These are phyloP conservation scores for Catharus ustulatus DNA, from an alignment of 2,797 vertebrate species.

Conservation along the genomic window DNA sequence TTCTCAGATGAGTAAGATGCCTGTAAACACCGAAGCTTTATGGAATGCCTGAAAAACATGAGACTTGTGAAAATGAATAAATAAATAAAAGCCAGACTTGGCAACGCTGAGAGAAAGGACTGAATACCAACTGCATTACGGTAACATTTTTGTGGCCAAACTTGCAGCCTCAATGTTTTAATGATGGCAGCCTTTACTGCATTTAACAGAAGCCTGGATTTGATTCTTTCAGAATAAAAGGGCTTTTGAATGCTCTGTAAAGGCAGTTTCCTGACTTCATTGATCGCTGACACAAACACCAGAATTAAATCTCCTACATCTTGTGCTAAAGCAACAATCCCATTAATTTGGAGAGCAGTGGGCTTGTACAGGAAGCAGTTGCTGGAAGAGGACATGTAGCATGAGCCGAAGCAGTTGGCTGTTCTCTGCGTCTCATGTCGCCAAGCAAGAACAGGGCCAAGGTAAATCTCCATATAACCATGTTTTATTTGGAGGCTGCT, in stretches of 20 bases:
- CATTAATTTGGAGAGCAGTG: constrained; percentile 25
- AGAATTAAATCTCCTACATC: constrained; percentile 42
- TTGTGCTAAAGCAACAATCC: constrained; percentile 50
- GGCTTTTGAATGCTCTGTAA: constrained; percentile 54
- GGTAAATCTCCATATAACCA: constrained; percentile 49
- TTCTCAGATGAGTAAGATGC: constrained; percentile 36
- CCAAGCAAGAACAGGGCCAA: constrained; percentile 39
- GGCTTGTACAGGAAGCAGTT: constrained; percentile 41
- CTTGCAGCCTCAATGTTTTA: constrained; percentile 55
- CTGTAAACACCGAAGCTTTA: constrained; percentile 39
- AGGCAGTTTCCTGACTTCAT: constrained; percentile 47
- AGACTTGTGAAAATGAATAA: constrained; percentile 58
- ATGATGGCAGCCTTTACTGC: constrained; percentile 35
- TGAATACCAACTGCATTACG: constrained; percentile 42
- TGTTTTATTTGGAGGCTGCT: constrained; percentile 62
- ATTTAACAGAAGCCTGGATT: constrained; percentile 61
- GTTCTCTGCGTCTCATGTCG: neutral
- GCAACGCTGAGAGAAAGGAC: neutral
- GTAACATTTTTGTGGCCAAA: constrained; percentile 64
- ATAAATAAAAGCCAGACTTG: constrained; percentile 48
- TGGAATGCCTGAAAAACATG: constrained; percentile 35
- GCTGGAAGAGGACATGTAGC: constrained; percentile 27
- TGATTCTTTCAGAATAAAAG: constrained; percentile 51
- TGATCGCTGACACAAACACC: constrained; percentile 43
- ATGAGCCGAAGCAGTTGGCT: constrained; percentile 26